phyloP scores from a whole-genome alignment of 1,140 invertebrate genomes.

The Bombus cullumanus region DNA sequence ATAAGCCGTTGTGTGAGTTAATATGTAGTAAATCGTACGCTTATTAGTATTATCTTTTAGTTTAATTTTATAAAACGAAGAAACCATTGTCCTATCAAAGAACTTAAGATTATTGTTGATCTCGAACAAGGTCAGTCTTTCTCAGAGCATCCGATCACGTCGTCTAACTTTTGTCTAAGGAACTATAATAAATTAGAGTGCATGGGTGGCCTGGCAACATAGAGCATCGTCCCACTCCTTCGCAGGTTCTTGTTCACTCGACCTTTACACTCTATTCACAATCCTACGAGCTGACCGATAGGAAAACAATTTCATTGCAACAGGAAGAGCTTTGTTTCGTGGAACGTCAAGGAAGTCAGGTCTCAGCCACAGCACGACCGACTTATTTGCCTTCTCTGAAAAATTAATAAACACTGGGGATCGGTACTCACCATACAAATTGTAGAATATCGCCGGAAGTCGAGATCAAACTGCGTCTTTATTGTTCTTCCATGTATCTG shows the following conservation, averaged over 20 bases:
- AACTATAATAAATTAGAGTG: conserved; percentile 63
- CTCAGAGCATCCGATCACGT: conserved; percentile 3
- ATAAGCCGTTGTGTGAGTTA: too few relatives aligned
- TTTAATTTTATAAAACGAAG: too few relatives aligned
- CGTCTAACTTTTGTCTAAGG: conserved; percentile 45
- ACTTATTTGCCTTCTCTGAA: conserved; percentile 12
- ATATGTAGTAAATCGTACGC: too few relatives aligned
- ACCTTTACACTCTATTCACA: conserved; percentile 48
- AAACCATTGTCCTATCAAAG: too few relatives aligned
- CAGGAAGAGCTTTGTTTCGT: conserved; percentile 27
- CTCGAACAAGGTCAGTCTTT: background rate
- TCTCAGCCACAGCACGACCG: background rate
- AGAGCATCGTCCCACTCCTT: conserved; percentile 39
- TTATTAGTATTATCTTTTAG: too few relatives aligned
- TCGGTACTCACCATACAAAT: background rate
- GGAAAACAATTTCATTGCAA: conserved; percentile 47
- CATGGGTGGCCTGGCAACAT: conserved; percentile 57
- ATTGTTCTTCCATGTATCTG: background rate
- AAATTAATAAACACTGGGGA: conserved; percentile 37
- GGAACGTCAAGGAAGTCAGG: background rate
- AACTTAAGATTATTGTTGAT: background rate
- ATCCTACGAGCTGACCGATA: conserved; percentile 37
- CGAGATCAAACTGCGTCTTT: background rate
- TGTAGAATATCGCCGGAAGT: background rate
- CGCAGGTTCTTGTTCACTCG: conserved; percentile 29